Base-by-base conservation (phyloP, 2,888 invertebrate species). In the Gandaritis pyraliata region DNA sequence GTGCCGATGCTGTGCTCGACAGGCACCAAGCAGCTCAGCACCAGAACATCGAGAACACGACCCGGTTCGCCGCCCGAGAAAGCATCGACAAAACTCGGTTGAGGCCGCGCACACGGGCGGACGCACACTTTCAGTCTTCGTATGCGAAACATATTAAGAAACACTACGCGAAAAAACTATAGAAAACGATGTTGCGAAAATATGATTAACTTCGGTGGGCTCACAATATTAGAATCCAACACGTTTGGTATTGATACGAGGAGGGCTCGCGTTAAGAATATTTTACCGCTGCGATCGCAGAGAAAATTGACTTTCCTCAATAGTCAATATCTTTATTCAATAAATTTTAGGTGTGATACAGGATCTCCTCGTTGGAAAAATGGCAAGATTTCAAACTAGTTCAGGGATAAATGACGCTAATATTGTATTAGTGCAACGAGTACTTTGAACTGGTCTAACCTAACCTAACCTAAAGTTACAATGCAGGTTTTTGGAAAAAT, bases 41-140 rank as follows among this genome's bases (percentile, higher is more conserved):
- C n/a, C 73, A 76, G 79, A 81, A 81, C 90, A 90, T 88, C 88
- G 90, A 90, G 91, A 87, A 84, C 91, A 87, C 91, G 92, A 92
- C 92, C 91, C 85, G 91, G 87, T 91, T 91, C 85, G 85, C 81
- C 87, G 86, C 86, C 81, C 89, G 92, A 91, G 92, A 92, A 92
- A 92, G 92, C 92, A 92, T 88, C 90, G 88, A 86, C 88, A 87
- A 90, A 92, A 90, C 90, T 87, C 92, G 92, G 92, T 91, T 91
- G 92, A 92, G 92, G 92, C 90, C 92, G 85, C 78, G 79, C 82
- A 83, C 82, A 82, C 82, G 81, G 82, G 84, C 87, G 86, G 87
- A 88, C 87, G 87, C 80, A 86, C 81, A 85, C 83, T 85, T 85
- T 85, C 86, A 82, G 85, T 83, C 83, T 85, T 85, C 80, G 81